Percentiles rank a stretch among this genome's conserved stretches.
phyloP scores from a whole-genome alignment of 2,888 invertebrate genomes.

The Ypsolopha sequella region DNA sequence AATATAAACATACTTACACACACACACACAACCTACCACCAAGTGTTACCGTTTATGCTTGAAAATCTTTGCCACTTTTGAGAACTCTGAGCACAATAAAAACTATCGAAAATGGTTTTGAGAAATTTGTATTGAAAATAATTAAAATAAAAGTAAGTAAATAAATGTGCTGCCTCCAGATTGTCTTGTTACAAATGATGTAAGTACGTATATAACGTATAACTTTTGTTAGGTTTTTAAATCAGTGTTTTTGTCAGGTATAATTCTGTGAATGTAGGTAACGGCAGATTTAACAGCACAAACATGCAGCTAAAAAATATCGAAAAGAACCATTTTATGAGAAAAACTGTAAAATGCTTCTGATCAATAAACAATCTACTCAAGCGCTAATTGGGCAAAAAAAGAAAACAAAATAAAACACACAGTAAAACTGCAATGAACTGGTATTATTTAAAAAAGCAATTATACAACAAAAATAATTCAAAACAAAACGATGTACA shows the following conservation, averaged over 20 bases:
- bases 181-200: too few relatives aligned
- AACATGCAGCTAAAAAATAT: conserved; percentile 30
- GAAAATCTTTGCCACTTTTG: conserved; percentile 22
- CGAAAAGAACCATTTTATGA: conserved; percentile 31
- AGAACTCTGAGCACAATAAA: too few relatives aligned
- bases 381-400: conserved; percentile 44
- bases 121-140: conserved; percentile 1
- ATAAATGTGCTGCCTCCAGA: too few relatives aligned
- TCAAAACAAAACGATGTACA: conserved; percentile 83
- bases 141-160: background rate
- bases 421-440: conserved; percentile 78
- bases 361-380: conserved; percentile 11
- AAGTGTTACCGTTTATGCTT: conserved; percentile 35
- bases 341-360: background rate
- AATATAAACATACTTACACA: conserved; percentile 2
- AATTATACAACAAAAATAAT: conserved; percentile 82
- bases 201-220: background rate
- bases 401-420: conserved; percentile 66
- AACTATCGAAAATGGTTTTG: background rate
- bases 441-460: conserved; percentile 82
- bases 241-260: background rate
- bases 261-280: background rate
- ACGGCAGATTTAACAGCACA: conserved; percentile 44
- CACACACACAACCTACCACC: conserved; percentile 4
- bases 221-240: background rate